Evolutionary conservation across 2,113 vertebrate species (phyloP).

Genomic region (Crypturellus undulatus): DNA sequence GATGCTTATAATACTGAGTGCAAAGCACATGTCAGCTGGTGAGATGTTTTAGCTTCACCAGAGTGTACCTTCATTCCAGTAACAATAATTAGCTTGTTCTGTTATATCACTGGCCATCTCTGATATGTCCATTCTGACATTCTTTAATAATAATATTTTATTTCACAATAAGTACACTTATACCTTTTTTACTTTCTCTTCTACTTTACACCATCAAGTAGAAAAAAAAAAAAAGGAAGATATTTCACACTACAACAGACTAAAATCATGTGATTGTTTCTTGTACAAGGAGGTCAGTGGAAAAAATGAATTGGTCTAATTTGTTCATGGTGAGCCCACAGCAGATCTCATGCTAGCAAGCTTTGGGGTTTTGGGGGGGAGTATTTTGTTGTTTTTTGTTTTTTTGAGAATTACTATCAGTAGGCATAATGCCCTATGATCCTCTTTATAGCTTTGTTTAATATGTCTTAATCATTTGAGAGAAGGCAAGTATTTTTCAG

Average conservation of each 20-base stretch:
- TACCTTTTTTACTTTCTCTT: neutral
- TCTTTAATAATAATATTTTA: neutral
- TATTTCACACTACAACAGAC: neutral
- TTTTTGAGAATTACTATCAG: neutral
- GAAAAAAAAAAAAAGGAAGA: neutral
- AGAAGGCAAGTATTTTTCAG: neutral
- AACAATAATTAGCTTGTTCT: neutral
- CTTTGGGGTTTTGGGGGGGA: too few species aligned
- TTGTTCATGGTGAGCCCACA: neutral
- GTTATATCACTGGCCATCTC: neutral
- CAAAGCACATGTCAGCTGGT: neutral
- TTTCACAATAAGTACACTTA: neutral
- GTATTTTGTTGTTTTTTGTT: neutral
- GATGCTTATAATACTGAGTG: neutral
- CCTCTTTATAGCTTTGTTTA: neutral
- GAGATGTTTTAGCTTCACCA: neutral
- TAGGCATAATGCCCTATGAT: neutral
- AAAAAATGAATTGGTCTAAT: neutral
- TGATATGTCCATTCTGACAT: neutral
- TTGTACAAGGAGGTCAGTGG: neutral
- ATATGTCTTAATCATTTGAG: neutral
- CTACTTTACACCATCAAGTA: neutral
- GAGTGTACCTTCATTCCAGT: neutral
- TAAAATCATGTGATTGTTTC: neutral
- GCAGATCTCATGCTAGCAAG: neutral